These are phyloP conservation scores for Glyphotaelius pellucidus DNA, from an alignment of 2,888 invertebrate genomes.

Conservation along the genomic window DNA sequence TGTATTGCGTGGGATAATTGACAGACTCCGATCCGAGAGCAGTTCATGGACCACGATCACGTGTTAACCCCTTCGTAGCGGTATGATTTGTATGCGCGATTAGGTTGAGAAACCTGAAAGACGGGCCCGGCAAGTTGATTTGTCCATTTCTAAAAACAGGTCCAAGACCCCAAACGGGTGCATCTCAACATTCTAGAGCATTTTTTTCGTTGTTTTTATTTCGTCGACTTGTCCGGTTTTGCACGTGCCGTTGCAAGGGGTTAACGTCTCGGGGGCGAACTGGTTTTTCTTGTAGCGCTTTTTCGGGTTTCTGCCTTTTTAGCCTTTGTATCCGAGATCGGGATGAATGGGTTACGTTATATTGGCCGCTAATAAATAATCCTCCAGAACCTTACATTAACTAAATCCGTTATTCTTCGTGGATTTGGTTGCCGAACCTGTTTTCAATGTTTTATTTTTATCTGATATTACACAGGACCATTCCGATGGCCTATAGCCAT, in stretches of 20 bases:
- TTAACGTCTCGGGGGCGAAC: slow-evolving; percentile 35
- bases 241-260: slow-evolving; percentile 12
- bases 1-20: background rate
- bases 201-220: slow-evolving; percentile 33
- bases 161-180: slow-evolving; percentile 49
- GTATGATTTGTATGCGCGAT: slow-evolving; percentile 50
- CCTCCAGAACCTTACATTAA: background rate
- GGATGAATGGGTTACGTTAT: slow-evolving; percentile 19
- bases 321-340: background rate
- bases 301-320: slow-evolving; percentile 32
- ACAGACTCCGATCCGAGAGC: background rate
- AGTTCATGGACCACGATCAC: slow-evolving; percentile 5
- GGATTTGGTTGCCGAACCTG: background rate
- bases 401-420: background rate
- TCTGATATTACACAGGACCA: background rate
- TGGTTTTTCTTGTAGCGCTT: slow-evolving; percentile 27
- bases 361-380: background rate
- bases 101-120: slow-evolving; percentile 59
- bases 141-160: slow-evolving; percentile 62
- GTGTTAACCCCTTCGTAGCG: slow-evolving; percentile 43
- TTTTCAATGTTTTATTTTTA: background rate
- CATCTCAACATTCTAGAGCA: slow-evolving; percentile 33
- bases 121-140: slow-evolving; percentile 60
- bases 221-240: slow-evolving; percentile 30
- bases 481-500: background rate